phyloP scores from a whole-genome alignment of 2,797 vertebrate species.

The Platalea minor region DNA sequence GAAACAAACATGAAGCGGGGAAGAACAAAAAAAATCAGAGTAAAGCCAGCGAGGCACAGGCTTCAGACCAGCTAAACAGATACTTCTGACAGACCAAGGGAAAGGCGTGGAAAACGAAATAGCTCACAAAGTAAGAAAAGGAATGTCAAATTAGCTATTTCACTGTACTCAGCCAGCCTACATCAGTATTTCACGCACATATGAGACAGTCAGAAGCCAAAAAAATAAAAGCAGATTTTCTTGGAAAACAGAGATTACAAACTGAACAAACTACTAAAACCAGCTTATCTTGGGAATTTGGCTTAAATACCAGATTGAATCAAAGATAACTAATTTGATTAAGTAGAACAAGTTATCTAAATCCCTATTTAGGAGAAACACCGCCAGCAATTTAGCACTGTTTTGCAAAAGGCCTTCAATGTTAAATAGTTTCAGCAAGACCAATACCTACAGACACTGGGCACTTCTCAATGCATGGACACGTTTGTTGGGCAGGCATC shows the following conservation, averaged over 20 bases:
- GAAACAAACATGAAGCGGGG: neutral
- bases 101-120: neutral
- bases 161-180: neutral
- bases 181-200: neutral
- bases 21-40: neutral
- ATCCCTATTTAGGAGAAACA: neutral
- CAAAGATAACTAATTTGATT: constrained; percentile 53
- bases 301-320: neutral
- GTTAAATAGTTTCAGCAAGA: neutral
- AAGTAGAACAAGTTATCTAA: constrained; percentile 46
- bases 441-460: neutral
- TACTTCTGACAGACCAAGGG: neutral
- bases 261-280: constrained; percentile 12
- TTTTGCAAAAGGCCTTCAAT: neutral
- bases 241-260: neutral
- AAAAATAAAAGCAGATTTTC: neutral
- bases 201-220: neutral
- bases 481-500: fast-evolving
- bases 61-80: neutral
- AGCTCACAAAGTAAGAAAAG: neutral
- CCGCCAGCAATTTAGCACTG: neutral
- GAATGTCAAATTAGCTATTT: neutral
- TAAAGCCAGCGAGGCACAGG: neutral
- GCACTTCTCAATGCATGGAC: neutral
- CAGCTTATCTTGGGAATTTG: constrained; percentile 18